Base-by-base conservation (phyloP, 1,140 invertebrate genomes). In the Drosophila insularis region DNA sequence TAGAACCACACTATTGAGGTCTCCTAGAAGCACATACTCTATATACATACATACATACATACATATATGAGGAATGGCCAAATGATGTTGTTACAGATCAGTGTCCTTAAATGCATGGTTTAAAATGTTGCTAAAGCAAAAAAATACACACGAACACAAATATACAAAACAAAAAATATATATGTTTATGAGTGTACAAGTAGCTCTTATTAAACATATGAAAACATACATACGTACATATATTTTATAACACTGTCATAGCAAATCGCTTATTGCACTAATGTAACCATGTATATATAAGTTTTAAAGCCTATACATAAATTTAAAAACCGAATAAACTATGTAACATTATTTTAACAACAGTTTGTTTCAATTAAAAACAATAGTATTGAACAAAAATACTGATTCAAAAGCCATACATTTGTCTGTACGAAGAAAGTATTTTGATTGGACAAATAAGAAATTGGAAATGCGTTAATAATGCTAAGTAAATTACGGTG, bases 211-310 rank as follows among this genome's bases (percentile, higher is more conserved):
- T 10, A 37, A n/a, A 21, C 31, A 27, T 14, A 31, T 31, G 31
- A 23, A 55, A 31, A 55, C 1, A 23, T 23, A 53, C 19, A 13
- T 21, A 55, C 1, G 13, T 23, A 53, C 19, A 13, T 21, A 59
- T 59, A 60, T 27, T 40, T 60, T 46, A 46, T 46, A 17, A 19
- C 43, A 46, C 43, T 46, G 17, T 35, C 58, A 68, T 63, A 68
- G 40, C 61, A 81, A 71, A 76, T 87, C 71, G 79, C 82, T 79
- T 76, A 78, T 68, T 86, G 79, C 82, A 86, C 82, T 14, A 46
- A 19, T 46, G 43, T 46, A 87, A 81, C 64, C 79, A 73, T 86
- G 82, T 86, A 86, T 76, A 86, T 86, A 86, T 86, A 86, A 87
- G 82, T 86, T 86, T 86, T 87, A 81, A 86, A 63, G 60, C 65